phyloP scores from a whole-genome alignment of 2,797 vertebrate species.

The Podarcis siculus region DNA sequence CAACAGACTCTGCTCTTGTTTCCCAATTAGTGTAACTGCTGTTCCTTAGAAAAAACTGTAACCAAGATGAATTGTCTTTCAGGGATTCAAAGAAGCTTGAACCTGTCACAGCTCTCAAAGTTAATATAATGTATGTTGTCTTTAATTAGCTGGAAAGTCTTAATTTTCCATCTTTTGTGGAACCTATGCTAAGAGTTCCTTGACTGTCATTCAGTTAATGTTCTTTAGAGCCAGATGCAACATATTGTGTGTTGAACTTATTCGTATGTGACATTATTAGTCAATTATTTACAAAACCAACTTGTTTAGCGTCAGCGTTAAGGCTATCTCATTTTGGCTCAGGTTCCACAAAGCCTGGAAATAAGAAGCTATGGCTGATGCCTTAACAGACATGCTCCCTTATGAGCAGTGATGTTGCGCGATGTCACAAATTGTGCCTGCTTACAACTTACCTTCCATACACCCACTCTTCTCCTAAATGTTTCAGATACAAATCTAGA shows the following conservation, averaged over 20 bases:
- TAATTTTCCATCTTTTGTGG: background rate
- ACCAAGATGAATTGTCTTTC: slow-evolving; percentile 35
- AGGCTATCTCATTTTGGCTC: too few relatives aligned
- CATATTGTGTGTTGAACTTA: background rate
- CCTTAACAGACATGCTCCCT: too few relatives aligned
- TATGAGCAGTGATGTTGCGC: too few relatives aligned
- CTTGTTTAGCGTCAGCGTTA: too few relatives aligned
- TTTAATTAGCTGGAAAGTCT: slow-evolving; percentile 15
- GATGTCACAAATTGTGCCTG: too few relatives aligned
- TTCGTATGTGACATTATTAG: background rate
- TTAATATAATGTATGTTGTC: slow-evolving; percentile 4
- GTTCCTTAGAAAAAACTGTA: slow-evolving; percentile 1
- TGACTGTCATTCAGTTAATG: background rate
- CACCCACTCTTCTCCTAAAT: too few relatives aligned
- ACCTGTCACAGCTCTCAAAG: slow-evolving; percentile 24
- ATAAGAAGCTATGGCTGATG: too few relatives aligned
- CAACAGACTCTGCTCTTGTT: slow-evolving; percentile 32
- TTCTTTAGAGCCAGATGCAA: background rate
- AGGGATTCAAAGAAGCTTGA: slow-evolving; percentile 33
- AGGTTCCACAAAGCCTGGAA: too few relatives aligned
- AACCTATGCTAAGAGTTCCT: background rate
- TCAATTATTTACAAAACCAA: too few relatives aligned
- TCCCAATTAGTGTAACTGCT: slow-evolving; percentile 27
- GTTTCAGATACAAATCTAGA: too few relatives aligned
- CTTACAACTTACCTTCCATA: too few relatives aligned